phyloP scores from a whole-genome alignment of 2,797 vertebrate species.

The Nannoperca obscura region DNA sequence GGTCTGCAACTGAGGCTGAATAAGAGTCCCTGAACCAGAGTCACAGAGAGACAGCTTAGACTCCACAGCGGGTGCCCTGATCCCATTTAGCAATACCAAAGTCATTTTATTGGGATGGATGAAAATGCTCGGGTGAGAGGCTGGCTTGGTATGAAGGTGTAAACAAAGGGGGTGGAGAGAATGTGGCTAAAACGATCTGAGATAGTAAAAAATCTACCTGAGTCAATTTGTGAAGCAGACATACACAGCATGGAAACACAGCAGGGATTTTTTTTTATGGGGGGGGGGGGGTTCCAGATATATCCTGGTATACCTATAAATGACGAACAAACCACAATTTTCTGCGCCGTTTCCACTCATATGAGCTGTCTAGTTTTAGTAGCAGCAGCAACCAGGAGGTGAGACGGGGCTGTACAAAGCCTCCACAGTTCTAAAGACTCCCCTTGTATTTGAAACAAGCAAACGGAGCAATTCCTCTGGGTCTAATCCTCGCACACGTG shows the following conservation, averaged over 20 bases:
- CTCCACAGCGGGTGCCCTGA: constrained; percentile 42
- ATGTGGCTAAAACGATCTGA: constrained; percentile 24
- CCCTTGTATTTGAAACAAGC: constrained; percentile 58
- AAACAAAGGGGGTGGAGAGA: background rate
- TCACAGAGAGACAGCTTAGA: constrained; percentile 61
- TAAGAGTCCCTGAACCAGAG: constrained; percentile 73
- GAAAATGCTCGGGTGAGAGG: constrained; percentile 54
- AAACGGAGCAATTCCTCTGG: constrained; percentile 66
- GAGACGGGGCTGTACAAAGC: constrained; percentile 61
- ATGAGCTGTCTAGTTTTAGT: constrained; percentile 59
- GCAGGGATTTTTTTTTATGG: background rate
- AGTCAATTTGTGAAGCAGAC: constrained; percentile 39
- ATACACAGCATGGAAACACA: constrained; percentile 72
- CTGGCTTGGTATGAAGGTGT: constrained; percentile 29
- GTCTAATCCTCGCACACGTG: constrained; percentile 72
- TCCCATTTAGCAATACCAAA: constrained; percentile 60
- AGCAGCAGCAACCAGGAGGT: constrained; percentile 54
- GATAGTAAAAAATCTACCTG: constrained; percentile 39
- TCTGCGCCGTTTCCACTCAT: constrained; percentile 24
- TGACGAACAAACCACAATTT: constrained; percentile 45
- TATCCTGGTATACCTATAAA: constrained; percentile 39
- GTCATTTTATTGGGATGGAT: constrained; percentile 47
- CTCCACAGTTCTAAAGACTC: constrained; percentile 68
- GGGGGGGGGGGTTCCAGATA: background rate
- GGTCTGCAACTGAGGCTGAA: constrained; percentile 67